Evolutionary conservation across 2,797 vertebrate species (phyloP), one percentile per base, ranked within the genome.

Genomic region (Vireo griseus): DNA sequence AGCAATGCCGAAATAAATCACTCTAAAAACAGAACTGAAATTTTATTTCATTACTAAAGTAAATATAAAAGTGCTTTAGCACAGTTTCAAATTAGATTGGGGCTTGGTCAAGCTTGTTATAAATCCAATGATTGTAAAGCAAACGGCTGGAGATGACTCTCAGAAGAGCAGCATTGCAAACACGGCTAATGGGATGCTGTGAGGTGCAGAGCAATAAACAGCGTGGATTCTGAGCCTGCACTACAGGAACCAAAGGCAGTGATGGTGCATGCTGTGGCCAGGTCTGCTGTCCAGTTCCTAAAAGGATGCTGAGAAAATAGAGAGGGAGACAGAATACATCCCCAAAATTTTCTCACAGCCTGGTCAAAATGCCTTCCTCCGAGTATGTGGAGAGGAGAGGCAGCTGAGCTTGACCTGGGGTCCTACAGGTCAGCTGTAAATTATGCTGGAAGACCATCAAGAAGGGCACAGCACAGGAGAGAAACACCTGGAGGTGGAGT

Each of bases 41-140:
- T 94, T 96, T 96, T 96, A 95, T 96, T 96, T 96, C 95, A 90
- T 96, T 95, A 95, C 90, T 95, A 96, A 94, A 96, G 95, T 95
- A 96, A 96, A 96, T 94, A 94, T 83, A 77, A 92, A 94, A 96
- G 88, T 94, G 76, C 85, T 96, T 94, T 90, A 95, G 85, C 91
- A 90, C 91, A 83, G 79, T 94, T 96, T 94, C 94, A 95, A 94
- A 96, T 96, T 95, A 94, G 95, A 95, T 96, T 95, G 87, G 85
- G 94, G 88, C 80, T 96, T 96, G 96, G 96, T 96, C 96, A 96
- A 91, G 91, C 95, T 90, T 95, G 95, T 91, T 96, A 87, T 94
- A 94, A 96, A 96, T 92, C 94, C 22, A 28, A 83, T 96, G 94
- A 94, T n/a, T 90, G 76, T n/a, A 80, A 88, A 95, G 82, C 75